Conservation (phyloP, 1,140 invertebrate genomes). For the Drosophila pruinosa region DNA sequence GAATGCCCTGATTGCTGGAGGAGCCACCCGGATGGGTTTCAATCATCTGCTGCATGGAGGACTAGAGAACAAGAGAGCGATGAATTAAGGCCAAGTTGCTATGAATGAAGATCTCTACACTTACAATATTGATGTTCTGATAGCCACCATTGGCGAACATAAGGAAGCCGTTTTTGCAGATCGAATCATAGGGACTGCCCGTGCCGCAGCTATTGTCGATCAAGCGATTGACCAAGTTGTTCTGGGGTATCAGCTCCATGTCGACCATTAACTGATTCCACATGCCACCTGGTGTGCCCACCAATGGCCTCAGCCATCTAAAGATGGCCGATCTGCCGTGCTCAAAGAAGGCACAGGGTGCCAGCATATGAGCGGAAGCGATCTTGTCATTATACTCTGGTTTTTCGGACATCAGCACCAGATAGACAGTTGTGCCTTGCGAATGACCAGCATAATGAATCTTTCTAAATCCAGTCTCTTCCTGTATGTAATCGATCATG, state of each 20-base stretch:
- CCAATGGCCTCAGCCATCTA: conserved; percentile 55
- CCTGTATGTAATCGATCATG: conserved; percentile 86
- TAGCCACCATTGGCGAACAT: conserved; percentile 70
- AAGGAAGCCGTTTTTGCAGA: conserved; percentile 62
- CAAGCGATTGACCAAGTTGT: conserved; percentile 61
- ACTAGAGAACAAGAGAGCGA: conserved; percentile 43
- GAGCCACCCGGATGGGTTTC: conserved; percentile 83
- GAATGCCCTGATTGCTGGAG: conserved; percentile 83
- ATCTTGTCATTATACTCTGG: conserved; percentile 86
- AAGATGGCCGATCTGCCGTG: conserved; percentile 60
- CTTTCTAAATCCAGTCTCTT: conserved; percentile 82
- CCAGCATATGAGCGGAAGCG: conserved; percentile 83
- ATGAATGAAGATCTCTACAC: not conserved
- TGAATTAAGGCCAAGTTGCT: not conserved
- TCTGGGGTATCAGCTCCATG: conserved; percentile 59
- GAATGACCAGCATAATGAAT: conserved; percentile 83
- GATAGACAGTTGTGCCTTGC: conserved; percentile 85
- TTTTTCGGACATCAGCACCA: conserved; percentile 83
- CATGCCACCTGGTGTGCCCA: conserved; percentile 65
- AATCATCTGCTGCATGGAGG: conserved; percentile 80
- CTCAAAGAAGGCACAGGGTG: conserved; percentile 84
- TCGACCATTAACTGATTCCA: conserved; percentile 62
- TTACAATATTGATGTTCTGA: conserved; percentile 57
- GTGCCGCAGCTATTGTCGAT: conserved; percentile 48
- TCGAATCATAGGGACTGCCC: conserved; percentile 6